Evolutionary conservation across 2,888 invertebrate species (phyloP).

Genomic region (Timema podura): DNA sequence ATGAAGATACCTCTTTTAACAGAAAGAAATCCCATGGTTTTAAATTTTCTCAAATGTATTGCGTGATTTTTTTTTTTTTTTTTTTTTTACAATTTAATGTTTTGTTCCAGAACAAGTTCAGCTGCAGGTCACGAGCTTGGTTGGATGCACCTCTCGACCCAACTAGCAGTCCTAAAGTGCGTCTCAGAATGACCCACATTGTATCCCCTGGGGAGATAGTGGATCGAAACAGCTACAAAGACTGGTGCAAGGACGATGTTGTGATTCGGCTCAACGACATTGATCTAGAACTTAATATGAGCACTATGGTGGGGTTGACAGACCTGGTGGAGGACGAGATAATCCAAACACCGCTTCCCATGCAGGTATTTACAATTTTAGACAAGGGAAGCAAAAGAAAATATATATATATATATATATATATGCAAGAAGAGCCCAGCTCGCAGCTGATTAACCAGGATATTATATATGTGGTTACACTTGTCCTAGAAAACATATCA

Average conservation of each 20-base stretch:
- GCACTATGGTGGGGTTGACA: constrained; percentile 72
- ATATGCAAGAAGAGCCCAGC: too few relatives aligned
- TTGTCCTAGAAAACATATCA: too few relatives aligned
- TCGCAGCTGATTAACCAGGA: too few relatives aligned
- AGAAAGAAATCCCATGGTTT: too few relatives aligned
- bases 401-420: too few relatives aligned
- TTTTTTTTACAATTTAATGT: too few relatives aligned
- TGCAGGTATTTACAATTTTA: constrained; percentile 55
- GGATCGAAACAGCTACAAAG: constrained; percentile 35
- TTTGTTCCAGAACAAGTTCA: constrained; percentile 67
- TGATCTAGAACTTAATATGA: constrained; percentile 68
- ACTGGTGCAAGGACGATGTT: constrained; percentile 45
- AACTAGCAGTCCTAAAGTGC: constrained; percentile 54
- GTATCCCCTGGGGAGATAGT: constrained; percentile 26
- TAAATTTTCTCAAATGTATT: too few relatives aligned
- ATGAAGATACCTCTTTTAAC: too few relatives aligned
- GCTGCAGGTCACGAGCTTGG: constrained; percentile 78
- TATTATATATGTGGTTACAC: too few relatives aligned
- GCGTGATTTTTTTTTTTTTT: too few relatives aligned
- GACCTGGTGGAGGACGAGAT: constrained; percentile 88
- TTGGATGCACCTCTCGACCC: constrained; percentile 53
- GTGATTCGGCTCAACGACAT: constrained; percentile 64
- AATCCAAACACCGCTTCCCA: constrained; percentile 71
- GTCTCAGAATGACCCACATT: constrained; percentile 57
- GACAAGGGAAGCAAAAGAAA: too few relatives aligned